Evolutionary conservation across 2,888 invertebrate genomes (phyloP).

Genomic region (Cheiracanthium punctorium): DNA sequence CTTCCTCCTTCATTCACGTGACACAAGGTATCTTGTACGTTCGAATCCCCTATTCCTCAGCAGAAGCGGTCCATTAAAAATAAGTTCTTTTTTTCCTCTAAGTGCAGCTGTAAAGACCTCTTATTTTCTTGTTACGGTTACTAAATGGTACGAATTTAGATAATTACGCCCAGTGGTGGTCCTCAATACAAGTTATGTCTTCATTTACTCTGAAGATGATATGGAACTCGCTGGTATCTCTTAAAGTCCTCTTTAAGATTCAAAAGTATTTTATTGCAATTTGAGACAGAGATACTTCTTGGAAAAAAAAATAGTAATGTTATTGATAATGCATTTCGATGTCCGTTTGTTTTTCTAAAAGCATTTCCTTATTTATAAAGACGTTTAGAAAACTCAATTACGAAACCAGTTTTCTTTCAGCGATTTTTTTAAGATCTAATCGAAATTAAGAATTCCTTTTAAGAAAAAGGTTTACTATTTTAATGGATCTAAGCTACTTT

Average conservation of each 20-base stretch:
- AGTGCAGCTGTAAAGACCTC: constrained; percentile 34
- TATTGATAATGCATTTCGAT: background rate
- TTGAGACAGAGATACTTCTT: background rate
- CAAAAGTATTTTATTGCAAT: constrained; percentile 1
- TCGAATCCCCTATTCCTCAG: background rate
- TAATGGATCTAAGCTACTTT: too few species aligned
- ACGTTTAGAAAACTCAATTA: too few species aligned
- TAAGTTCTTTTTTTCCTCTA: constrained; percentile 9
- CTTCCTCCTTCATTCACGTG: background rate
- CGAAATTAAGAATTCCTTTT: too few species aligned
- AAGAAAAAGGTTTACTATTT: too few species aligned
- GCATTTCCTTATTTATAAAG: background rate
- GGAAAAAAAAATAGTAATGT: background rate
- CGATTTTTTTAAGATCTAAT: too few species aligned
- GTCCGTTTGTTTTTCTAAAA: background rate
- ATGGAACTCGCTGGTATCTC: background rate
- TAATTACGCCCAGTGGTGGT: constrained; percentile 60
- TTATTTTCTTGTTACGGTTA: constrained; percentile 38
- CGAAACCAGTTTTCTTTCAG: too few species aligned
- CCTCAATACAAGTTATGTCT: constrained; percentile 48
- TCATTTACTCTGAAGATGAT: constrained; percentile 22
- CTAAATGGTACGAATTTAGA: constrained; percentile 51
- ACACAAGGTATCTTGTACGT: background rate
- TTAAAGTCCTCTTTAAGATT: background rate
- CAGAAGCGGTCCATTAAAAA: background rate